Conservation (phyloP, 2,797 vertebrate species). For the Emydoidea blandingii region DNA sequence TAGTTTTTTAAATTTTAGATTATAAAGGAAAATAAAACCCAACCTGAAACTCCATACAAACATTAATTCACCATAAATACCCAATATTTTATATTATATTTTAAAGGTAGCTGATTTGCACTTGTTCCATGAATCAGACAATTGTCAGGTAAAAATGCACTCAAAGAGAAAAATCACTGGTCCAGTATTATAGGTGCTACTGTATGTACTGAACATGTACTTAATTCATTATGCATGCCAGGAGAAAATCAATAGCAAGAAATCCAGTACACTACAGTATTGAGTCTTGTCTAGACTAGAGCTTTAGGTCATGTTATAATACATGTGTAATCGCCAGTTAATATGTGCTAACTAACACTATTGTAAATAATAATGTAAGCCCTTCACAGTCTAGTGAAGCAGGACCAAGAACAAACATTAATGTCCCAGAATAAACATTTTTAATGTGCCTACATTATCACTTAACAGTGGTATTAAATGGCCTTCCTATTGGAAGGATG, state of each 20-base stretch:
- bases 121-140: slow-evolving; percentile 19
- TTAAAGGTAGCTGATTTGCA: slow-evolving; percentile 4
- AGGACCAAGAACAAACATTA: not conserved
- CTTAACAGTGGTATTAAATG: not conserved
- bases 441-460: not conserved
- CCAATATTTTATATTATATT: slow-evolving; percentile 25
- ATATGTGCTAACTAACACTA: not conserved
- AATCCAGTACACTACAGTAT: not conserved
- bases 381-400: not conserved
- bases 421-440: not conserved
- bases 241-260: not conserved
- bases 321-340: not conserved
- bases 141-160: slow-evolving; percentile 20
- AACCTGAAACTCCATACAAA: slow-evolving; percentile 24
- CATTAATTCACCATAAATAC: slow-evolving; percentile 5
- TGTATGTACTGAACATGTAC: not conserved
- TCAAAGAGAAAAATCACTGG: slow-evolving; percentile 19
- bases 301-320: not conserved
- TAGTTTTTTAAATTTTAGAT: slow-evolving; percentile 5
- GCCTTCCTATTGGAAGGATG: not conserved
- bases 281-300: not conserved
- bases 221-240: slow-evolving; percentile 11
- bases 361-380: not conserved
- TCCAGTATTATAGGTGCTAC: not conserved
- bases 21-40: slow-evolving; percentile 12